These are phyloP conservation scores for Leptopilina boulardi DNA, from an alignment of 1,140 invertebrate species.

Conservation along the genomic window DNA sequence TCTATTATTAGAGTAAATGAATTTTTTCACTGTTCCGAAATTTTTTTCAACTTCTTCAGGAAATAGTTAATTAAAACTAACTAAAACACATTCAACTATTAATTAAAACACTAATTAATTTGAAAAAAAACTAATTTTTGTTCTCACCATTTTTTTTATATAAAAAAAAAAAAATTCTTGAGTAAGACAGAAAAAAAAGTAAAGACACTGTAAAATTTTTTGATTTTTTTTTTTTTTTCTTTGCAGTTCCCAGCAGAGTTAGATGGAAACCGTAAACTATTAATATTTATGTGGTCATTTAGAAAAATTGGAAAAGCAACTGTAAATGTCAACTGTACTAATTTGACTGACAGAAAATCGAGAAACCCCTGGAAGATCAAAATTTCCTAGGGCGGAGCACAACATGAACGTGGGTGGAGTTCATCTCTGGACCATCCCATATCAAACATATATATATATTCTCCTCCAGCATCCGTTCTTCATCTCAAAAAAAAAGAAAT, in stretches of 20 bases:
- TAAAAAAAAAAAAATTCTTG: too few relatives aligned
- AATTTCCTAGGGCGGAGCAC: slow-evolving; percentile 65
- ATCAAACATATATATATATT: slow-evolving; percentile 54
- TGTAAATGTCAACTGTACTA: slow-evolving; percentile 41
- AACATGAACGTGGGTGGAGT: slow-evolving; percentile 63
- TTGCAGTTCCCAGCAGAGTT: neutral
- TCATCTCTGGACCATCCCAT: slow-evolving; percentile 47
- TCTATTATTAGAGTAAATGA: too few relatives aligned
- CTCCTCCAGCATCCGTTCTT: slow-evolving; percentile 8
- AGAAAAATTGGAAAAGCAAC: neutral
- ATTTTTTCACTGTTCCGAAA: too few relatives aligned
- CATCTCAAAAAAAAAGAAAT: too few relatives aligned
- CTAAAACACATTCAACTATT: too few relatives aligned
- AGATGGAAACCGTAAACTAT: neutral
- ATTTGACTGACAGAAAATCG: slow-evolving; percentile 54
- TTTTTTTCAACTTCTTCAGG: too few relatives aligned
- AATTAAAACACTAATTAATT: too few relatives aligned
- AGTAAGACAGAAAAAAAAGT: too few relatives aligned
- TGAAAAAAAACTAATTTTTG: too few relatives aligned
- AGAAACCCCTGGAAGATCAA: slow-evolving; percentile 54
- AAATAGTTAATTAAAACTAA: too few relatives aligned
- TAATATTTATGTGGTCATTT: neutral
- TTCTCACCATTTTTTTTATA: too few relatives aligned
- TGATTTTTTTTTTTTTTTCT: neutral
- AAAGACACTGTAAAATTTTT: neutral